Percentiles rank a stretch among this genome's conserved stretches.
Conservation (phyloP, 2,113 vertebrate genomes). For the Megalops atlanticus region DNA sequence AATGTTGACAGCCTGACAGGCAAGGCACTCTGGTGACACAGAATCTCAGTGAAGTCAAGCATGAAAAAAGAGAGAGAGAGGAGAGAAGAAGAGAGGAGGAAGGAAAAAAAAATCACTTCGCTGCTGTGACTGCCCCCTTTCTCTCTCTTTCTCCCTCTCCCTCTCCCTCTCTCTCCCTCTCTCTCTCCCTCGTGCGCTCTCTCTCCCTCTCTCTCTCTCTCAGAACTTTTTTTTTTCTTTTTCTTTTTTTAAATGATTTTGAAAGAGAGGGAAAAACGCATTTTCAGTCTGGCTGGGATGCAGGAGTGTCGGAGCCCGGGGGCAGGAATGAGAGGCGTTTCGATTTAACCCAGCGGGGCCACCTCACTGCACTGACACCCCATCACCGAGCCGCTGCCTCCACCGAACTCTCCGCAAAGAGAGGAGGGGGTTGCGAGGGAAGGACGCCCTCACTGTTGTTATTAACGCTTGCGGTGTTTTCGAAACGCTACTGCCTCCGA, state of each 20-base stretch:
- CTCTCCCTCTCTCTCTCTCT: constrained; percentile 45
- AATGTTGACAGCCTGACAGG: constrained; percentile 82
- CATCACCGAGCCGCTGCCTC: background rate
- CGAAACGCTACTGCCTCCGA: constrained; percentile 27
- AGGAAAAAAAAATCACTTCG: constrained; percentile 55
- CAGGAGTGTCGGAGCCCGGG: constrained; percentile 54
- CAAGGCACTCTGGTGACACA: constrained; percentile 73
- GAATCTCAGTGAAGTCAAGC: constrained; percentile 66
- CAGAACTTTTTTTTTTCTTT: constrained; percentile 38
- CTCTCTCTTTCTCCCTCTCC: constrained; percentile 55
- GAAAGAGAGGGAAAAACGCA: constrained; percentile 64
- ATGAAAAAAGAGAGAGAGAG: constrained; percentile 56
- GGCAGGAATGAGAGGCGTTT: constrained; percentile 32
- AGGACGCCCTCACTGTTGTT: background rate
- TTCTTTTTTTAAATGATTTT: constrained; percentile 66
- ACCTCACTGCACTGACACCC: constrained; percentile 39
- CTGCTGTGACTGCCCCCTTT: constrained; percentile 64
- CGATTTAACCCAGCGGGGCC: constrained; percentile 7
- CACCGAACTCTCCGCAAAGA: no score
- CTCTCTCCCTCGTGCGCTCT: constrained; percentile 51
- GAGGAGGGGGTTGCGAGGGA: no score
- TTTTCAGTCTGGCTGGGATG: constrained; percentile 66
- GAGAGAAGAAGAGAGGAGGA: constrained; percentile 32
- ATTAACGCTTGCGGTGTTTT: background rate
- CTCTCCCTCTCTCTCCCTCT: constrained; percentile 54